phyloP scores from a whole-genome alignment of 2,888 invertebrate species.

The Ophioninae sp. region DNA sequence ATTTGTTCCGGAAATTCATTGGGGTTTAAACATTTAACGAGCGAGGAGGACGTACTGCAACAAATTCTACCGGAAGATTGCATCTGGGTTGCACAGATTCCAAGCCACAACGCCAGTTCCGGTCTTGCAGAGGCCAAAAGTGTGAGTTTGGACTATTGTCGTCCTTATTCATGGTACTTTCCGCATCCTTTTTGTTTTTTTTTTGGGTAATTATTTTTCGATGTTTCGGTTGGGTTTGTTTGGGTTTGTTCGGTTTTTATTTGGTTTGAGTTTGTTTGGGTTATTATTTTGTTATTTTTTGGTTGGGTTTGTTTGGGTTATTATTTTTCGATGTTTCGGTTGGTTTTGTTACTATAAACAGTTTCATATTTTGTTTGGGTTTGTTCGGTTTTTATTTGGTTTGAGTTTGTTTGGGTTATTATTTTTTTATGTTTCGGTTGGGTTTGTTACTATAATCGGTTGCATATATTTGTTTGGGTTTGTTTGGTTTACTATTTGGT shows the following conservation, averaged over 20 bases:
- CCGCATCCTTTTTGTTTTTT: too few relatives aligned
- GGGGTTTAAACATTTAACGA: constrained; percentile 56
- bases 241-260: too few relatives aligned
- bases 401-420: neutral
- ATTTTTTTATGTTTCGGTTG: neutral
- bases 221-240: neutral
- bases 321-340: too few relatives aligned
- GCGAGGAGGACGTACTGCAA: constrained; percentile 67
- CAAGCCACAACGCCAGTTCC: constrained; percentile 54
- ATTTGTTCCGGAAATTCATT: constrained; percentile 65
- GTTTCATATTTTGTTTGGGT: neutral
- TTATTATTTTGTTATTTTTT: too few relatives aligned
- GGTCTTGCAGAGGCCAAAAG: constrained; percentile 58
- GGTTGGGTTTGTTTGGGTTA: too few relatives aligned
- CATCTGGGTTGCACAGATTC: constrained; percentile 70
- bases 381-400: too few relatives aligned
- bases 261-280: too few relatives aligned
- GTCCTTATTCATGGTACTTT: neutral
- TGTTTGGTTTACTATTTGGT: too few relatives aligned
- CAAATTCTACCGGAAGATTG: constrained; percentile 70
- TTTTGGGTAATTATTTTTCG: neutral
- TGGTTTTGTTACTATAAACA: too few relatives aligned
- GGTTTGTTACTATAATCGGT: neutral
- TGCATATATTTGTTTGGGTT: too few relatives aligned
- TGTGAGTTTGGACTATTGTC: constrained; percentile 55